Evolutionary conservation across 1,140 invertebrate genomes (phyloP).

Genomic region (Harpegnathos saltator): DNA sequence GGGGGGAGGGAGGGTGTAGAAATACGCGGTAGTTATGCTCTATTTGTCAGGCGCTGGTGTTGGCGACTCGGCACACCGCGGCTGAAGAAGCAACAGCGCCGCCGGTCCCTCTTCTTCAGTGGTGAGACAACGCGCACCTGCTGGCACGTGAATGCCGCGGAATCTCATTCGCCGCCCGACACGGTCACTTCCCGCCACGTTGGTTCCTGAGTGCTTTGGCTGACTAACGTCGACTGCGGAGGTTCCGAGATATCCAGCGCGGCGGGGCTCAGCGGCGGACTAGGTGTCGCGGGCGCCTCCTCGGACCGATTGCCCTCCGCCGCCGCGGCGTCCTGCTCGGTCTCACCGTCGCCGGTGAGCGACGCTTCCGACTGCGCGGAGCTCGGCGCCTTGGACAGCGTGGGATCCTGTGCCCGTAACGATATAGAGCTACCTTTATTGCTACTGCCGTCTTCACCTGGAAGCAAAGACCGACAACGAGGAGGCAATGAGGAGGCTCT

Average conservation of each 20-base stretch:
- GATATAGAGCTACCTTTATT: constrained; percentile 82
- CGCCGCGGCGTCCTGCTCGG: constrained; percentile 63
- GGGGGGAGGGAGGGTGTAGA: constrained; percentile 58
- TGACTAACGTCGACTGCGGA: constrained; percentile 78
- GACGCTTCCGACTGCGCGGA: constrained; percentile 79
- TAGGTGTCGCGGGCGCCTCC: constrained; percentile 77
- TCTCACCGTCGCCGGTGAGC: constrained; percentile 74
- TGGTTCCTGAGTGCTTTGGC: constrained; percentile 77
- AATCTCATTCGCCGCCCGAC: constrained; percentile 84
- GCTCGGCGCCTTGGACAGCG: constrained; percentile 77
- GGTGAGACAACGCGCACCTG: constrained; percentile 30
- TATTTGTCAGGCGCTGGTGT: constrained; percentile 10
- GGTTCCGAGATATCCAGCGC: constrained; percentile 80
- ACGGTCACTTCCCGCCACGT: constrained; percentile 85
- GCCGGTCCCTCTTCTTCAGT: constrained; percentile 1
- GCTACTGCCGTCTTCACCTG: constrained; percentile 80
- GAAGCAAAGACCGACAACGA: background rate
- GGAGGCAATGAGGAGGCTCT: background rate
- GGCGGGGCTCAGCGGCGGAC: constrained; percentile 80
- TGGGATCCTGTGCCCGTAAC: constrained; percentile 80
- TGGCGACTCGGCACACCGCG: background rate
- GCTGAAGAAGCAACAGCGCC: background rate
- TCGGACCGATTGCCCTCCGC: constrained; percentile 70
- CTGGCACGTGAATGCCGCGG: constrained; percentile 36
- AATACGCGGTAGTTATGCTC: constrained; percentile 41